phyloP scores from a whole-genome alignment of 2,797 vertebrate species.

The Monodelphis domestica region DNA sequence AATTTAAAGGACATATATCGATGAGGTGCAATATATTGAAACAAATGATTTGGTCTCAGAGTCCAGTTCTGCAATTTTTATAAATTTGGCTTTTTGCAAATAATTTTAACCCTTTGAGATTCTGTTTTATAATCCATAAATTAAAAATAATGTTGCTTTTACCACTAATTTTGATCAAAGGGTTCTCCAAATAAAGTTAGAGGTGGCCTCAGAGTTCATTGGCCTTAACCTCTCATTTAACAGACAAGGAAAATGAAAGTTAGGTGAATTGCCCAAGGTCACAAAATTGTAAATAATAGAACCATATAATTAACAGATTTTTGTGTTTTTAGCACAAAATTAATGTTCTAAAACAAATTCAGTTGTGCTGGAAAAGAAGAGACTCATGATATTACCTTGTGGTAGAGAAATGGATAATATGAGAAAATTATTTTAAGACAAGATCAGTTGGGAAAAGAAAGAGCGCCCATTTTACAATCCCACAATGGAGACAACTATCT shows the following conservation, averaged over 20 bases:
- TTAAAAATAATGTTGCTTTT: background rate
- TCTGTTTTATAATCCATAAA: background rate
- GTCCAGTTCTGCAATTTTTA: background rate
- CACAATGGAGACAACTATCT: background rate
- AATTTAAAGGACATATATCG: background rate
- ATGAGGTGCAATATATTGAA: background rate
- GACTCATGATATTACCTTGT: background rate
- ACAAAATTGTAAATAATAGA: background rate
- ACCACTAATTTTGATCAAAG: background rate
- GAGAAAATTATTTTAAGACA: background rate
- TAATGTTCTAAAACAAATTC: background rate
- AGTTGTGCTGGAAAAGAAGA: background rate
- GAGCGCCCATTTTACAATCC: background rate
- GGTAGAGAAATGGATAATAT: background rate
- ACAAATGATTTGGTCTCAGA: background rate
- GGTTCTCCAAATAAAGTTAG: background rate
- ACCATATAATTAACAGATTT: background rate
- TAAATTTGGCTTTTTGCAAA: background rate
- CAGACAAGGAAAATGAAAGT: background rate
- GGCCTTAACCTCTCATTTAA: background rate
- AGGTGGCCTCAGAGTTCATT: background rate
- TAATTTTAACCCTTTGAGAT: background rate
- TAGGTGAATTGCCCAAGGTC: background rate
- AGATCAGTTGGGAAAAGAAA: background rate
- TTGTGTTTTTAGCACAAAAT: background rate